Percentiles rank a stretch among this genome's conserved stretches.
These are phyloP conservation scores for Poeciliopsis infans DNA, from an alignment of 2,797 vertebrate genomes.

Conservation along the genomic window DNA sequence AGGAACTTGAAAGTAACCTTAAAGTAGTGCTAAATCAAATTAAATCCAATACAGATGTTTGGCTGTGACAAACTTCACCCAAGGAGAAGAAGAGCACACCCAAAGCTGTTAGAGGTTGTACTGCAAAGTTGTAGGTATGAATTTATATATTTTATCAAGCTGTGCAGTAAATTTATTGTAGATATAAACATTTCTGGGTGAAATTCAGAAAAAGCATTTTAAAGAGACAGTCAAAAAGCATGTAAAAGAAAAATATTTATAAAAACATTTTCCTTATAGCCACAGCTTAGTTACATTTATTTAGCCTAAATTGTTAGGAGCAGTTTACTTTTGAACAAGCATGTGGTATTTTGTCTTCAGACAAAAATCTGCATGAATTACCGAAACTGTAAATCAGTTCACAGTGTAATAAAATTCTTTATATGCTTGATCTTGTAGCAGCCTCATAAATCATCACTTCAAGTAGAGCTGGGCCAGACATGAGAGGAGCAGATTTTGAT, in stretches of 20 bases:
- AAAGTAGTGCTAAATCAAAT: constrained; percentile 36
- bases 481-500: constrained; percentile 22
- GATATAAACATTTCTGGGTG: not conserved
- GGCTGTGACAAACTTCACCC: constrained; percentile 2
- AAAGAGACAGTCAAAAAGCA: not conserved
- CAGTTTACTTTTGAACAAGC: constrained; percentile 12
- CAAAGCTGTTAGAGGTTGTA: constrained; percentile 10
- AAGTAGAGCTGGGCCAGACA: constrained; percentile 15
- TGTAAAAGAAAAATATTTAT: not conserved
- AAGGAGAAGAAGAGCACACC: not conserved
- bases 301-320: constrained; percentile 3
- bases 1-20: constrained; percentile 9
- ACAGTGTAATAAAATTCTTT: constrained; percentile 7
- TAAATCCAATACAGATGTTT: constrained; percentile 15
- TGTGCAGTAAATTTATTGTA: constrained; percentile 8
- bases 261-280: not conserved
- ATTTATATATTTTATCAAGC: constrained; percentile 27
- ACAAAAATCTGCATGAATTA: not conserved
- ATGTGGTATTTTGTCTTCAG: not conserved
- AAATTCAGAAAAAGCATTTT: not conserved
- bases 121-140: not conserved
- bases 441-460: constrained; percentile 35
- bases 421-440: constrained; percentile 9
- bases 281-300: constrained; percentile 1
- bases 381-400: not conserved